phyloP scores from a whole-genome alignment of 2,113 vertebrate species.

The Mystacornis crossleyi region DNA sequence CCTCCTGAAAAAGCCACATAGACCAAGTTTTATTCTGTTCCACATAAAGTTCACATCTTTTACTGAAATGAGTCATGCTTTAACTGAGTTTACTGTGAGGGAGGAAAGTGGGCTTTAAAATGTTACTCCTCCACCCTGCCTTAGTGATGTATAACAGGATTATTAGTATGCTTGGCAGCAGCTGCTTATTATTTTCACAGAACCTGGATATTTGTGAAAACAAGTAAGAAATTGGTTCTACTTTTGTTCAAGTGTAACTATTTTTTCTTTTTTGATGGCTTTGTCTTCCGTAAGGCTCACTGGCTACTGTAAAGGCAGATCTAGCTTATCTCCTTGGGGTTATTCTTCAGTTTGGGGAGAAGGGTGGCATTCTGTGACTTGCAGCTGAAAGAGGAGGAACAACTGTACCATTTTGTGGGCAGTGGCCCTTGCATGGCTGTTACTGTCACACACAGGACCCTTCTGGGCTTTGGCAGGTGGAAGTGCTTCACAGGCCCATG shows the following conservation, averaged over 20 bases:
- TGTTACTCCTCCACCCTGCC: slow-evolving; percentile 49
- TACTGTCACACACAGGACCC: background rate
- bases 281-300: background rate
- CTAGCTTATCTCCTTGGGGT: background rate
- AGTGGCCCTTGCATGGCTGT: fast-evolving
- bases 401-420: background rate
- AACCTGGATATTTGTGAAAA: slow-evolving; percentile 49
- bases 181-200: slow-evolving; percentile 34
- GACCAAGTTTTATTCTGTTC: slow-evolving; percentile 53
- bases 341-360: background rate
- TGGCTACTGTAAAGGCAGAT: background rate
- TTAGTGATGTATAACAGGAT: slow-evolving; percentile 24
- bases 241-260: background rate
- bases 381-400: background rate
- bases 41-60: slow-evolving; percentile 56
- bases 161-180: slow-evolving; percentile 54
- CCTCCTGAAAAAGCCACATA: background rate
- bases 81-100: slow-evolving; percentile 38
- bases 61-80: slow-evolving; percentile 54
- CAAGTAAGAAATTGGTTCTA: background rate
- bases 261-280: background rate
- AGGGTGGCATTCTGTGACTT: background rate
- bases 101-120: slow-evolving; percentile 63
- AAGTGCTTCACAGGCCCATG: background rate
- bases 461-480: background rate